phyloP scores from a whole-genome alignment of 1,140 invertebrate genomes.

The Homalodisca vitripennis region DNA sequence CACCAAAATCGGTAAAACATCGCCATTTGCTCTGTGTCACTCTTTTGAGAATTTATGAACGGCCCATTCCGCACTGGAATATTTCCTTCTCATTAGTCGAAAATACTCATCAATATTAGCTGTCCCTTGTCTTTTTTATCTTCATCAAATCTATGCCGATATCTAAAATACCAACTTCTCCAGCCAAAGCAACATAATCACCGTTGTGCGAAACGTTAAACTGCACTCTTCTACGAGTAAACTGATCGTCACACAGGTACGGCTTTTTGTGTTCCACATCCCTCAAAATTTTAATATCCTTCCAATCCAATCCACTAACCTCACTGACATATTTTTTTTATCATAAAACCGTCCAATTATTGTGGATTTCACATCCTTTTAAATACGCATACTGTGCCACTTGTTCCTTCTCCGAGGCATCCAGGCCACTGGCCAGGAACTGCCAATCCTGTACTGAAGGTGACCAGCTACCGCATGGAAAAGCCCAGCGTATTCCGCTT shows the following conservation, averaged over 20 bases:
- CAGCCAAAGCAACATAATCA: conserved; percentile 78
- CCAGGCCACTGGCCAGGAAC: conserved; percentile 69
- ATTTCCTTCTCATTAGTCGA: conserved; percentile 78
- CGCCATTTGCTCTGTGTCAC: conserved; percentile 58
- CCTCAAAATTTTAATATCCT: conserved; percentile 60
- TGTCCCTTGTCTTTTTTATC: conserved; percentile 61
- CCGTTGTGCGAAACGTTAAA: conserved; percentile 96
- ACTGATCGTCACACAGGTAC: conserved; percentile 44
- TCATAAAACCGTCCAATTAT: conserved; percentile 80
- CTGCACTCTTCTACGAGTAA: conserved; percentile 41
- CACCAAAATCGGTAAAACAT: conserved; percentile 90
- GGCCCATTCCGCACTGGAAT: conserved; percentile 77
- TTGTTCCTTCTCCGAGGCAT: conserved; percentile 83
- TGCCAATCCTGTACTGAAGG: conserved; percentile 72
- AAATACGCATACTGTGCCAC: conserved; percentile 80
- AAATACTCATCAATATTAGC: conserved; percentile 77
- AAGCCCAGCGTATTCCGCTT: conserved; percentile 74
- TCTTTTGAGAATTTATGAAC: conserved; percentile 58
- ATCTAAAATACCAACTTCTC: conserved; percentile 58
- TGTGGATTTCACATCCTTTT: conserved; percentile 82
- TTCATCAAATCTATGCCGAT: conserved; percentile 77
- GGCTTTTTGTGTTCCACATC: conserved; percentile 63
- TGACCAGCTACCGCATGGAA: conserved; percentile 75
- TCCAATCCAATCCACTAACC: conserved; percentile 60
- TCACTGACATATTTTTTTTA: conserved; percentile 76